Conservation (phyloP, 1,140 invertebrate species). For the Akabosia matsudoensis region DNA sequence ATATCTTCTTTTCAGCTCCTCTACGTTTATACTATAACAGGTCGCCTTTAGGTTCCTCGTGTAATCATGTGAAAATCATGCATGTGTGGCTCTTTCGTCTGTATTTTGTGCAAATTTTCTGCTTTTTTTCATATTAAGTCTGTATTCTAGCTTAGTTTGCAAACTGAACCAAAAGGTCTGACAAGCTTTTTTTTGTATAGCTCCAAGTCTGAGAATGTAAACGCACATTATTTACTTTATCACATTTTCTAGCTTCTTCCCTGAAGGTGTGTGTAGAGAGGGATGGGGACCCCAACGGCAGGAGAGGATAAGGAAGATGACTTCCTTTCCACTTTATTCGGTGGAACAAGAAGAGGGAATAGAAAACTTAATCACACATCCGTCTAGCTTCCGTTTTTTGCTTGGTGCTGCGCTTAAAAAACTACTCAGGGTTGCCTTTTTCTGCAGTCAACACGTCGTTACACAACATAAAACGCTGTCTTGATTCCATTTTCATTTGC, state of each 20-base stretch:
- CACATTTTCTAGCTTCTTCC: not conserved
- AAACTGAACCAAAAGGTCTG: no score
- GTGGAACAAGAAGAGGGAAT: not conserved
- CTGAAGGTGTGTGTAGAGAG: not conserved
- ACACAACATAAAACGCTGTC: not conserved
- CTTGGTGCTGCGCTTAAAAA: not conserved
- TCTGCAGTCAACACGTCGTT: not conserved
- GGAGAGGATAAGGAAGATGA: not conserved
- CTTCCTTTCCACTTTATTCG: not conserved
- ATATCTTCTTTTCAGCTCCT: not conserved
- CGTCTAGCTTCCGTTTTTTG: not conserved
- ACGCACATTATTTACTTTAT: not conserved
- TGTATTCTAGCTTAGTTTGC: no score
- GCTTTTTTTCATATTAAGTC: not conserved
- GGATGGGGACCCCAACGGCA: not conserved
- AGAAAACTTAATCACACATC: constrained; percentile 16
- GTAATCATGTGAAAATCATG: no score
- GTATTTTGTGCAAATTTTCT: not conserved
- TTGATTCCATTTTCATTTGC: constrained; percentile 19
- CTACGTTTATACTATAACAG: no score
- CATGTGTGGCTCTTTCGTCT: not conserved
- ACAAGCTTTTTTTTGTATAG: not conserved
- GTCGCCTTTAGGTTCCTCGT: no score
- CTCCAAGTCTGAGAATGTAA: not conserved
- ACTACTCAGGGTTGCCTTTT: not conserved